These are phyloP conservation scores for Crocallis elinguaria DNA, from an alignment of 2,888 invertebrate species.

Conservation along the genomic window DNA sequence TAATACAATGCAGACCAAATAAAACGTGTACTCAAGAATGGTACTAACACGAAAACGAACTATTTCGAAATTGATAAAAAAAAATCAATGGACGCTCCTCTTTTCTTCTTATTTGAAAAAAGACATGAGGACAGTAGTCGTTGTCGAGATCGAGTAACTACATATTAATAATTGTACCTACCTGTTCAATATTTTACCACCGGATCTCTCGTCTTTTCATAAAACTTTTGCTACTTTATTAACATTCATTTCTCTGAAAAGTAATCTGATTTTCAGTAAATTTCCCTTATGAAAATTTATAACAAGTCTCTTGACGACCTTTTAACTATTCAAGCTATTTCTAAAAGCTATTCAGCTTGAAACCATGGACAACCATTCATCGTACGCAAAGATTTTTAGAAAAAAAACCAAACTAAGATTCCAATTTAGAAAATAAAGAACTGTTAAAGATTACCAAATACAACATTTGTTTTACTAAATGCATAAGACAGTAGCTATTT, in stretches of 20 bases:
- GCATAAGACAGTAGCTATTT: not conserved
- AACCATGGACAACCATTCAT: constrained; percentile 14
- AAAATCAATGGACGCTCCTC: no score
- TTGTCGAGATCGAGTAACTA: no score
- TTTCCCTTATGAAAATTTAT: constrained; percentile 1
- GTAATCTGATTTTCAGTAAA: not conserved
- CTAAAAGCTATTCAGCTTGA: constrained; percentile 5
- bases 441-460: constrained; percentile 9
- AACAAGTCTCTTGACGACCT: not conserved
- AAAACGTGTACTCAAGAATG: no score
- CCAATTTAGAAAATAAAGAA: constrained; percentile 12
- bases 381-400: constrained; percentile 7
- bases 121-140: no score
- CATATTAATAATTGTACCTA: no score
- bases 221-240: no score
- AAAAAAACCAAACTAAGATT: constrained; percentile 17
- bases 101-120: no score
- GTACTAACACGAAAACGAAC: no score
- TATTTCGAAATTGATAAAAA: no score
- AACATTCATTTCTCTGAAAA: not conserved
- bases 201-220: no score
- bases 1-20: no score
- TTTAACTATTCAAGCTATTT: constrained; percentile 10
- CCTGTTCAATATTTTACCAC: no score
- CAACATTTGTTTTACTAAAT: not conserved